phyloP scores from a whole-genome alignment of 2,113 vertebrate genomes.

The Podocnemis expansa region DNA sequence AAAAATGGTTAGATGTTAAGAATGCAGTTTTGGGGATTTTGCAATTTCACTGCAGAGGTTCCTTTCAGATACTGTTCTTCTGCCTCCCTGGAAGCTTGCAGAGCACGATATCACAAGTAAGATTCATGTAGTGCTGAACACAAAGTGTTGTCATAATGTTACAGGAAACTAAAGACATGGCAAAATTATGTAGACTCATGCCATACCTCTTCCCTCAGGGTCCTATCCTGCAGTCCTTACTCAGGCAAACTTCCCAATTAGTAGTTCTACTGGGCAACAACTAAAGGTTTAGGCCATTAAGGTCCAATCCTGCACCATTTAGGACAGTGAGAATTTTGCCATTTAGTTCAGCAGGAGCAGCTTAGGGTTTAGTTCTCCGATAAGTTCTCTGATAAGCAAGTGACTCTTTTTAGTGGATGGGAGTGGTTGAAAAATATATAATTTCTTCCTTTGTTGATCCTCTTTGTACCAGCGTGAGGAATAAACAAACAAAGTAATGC shows the following conservation, averaged over 20 bases:
- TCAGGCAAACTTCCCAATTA: background rate
- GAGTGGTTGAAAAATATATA: slow-evolving; percentile 65
- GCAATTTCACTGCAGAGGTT: background rate
- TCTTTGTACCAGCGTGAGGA: slow-evolving; percentile 38
- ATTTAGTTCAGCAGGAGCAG: slow-evolving; percentile 12
- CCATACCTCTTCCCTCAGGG: slow-evolving; percentile 17
- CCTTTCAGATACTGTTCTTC: background rate
- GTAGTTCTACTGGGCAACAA: background rate
- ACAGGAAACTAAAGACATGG: slow-evolving; percentile 18
- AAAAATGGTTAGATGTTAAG: background rate
- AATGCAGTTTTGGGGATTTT: background rate
- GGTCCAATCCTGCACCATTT: background rate
- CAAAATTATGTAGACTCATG: slow-evolving; percentile 38
- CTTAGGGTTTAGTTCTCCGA: slow-evolving; percentile 57
- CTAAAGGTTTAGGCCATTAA: background rate
- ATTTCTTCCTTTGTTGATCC: slow-evolving; percentile 69
- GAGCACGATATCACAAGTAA: background rate
- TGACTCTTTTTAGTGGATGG: slow-evolving; percentile 44
- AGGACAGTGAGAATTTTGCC: slow-evolving; percentile 23
- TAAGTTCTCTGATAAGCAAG: background rate
- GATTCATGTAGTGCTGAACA: background rate
- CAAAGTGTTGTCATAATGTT: slow-evolving; percentile 4
- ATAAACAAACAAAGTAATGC: slow-evolving; percentile 49
- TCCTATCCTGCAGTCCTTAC: background rate
- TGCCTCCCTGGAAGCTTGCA: background rate